Conservation (phyloP, 2,888 invertebrate genomes). For the Catocala sponsa region DNA sequence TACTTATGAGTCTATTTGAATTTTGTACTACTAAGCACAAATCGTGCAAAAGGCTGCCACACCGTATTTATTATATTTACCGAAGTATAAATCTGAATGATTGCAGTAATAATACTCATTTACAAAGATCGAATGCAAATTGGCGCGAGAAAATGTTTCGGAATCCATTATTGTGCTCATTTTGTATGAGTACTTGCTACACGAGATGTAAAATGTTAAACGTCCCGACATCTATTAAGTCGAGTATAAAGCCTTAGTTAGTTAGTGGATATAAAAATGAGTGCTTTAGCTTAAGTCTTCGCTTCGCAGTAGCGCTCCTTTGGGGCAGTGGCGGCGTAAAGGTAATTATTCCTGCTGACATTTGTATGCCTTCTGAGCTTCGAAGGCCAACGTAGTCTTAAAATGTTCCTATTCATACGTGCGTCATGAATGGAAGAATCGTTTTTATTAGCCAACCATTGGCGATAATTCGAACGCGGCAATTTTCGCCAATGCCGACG, state of each 20-base stretch:
- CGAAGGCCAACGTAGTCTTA: conserved; percentile 4
- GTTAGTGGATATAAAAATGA: conserved; percentile 29
- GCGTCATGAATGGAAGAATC: conserved; percentile 15
- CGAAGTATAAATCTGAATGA: not conserved
- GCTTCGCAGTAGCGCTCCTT: not conserved
- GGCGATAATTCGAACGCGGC: conserved; percentile 19
- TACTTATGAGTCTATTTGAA: not conserved
- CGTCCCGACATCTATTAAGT: conserved; percentile 35
- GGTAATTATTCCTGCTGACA: conserved; percentile 1
- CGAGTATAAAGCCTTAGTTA: conserved; percentile 20
- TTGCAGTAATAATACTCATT: conserved; percentile 14
- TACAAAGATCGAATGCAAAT: conserved; percentile 40
- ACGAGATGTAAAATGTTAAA: conserved; percentile 36
- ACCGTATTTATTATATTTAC: not conserved
- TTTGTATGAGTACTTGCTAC: conserved; percentile 26
- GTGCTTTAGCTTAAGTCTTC: conserved; percentile 17
- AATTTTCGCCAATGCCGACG: conserved; percentile 19
- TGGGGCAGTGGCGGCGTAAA: not conserved
- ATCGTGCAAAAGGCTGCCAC: not conserved
- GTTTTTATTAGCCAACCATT: conserved; percentile 19
- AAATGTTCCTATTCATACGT: conserved; percentile 11
- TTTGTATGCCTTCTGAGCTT: conserved; percentile 7
- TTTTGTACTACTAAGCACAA: not conserved
- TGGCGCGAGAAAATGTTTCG: conserved; percentile 27
- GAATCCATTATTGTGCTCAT: conserved; percentile 36